Conservation (phyloP, 2,888 invertebrate genomes). For the Amphipoea oculea region DNA sequence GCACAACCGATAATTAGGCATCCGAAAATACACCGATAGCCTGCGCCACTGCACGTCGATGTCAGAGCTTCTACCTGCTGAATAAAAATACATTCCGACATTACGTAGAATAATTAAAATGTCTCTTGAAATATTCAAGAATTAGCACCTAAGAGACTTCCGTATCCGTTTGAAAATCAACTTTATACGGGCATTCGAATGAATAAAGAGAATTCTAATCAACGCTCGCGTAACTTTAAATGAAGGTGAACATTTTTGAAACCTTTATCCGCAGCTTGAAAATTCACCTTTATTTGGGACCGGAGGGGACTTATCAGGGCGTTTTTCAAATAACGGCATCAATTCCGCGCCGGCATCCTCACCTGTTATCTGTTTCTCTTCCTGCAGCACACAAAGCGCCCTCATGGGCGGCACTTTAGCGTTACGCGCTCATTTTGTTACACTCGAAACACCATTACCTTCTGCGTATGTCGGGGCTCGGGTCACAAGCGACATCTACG, state of each 20-base stretch:
- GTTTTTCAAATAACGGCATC: slow-evolving; percentile 85
- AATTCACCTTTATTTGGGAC: slow-evolving; percentile 81
- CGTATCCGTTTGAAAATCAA: slow-evolving; percentile 68
- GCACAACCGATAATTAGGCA: slow-evolving; percentile 63
- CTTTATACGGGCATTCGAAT: slow-evolving; percentile 72
- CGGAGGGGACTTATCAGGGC: slow-evolving; percentile 84
- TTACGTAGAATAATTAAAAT: slow-evolving; percentile 43
- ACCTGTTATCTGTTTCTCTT: slow-evolving; percentile 84
- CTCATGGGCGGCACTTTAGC: slow-evolving; percentile 74
- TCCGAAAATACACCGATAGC: slow-evolving; percentile 58
- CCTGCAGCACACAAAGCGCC: slow-evolving; percentile 78
- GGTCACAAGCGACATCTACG: slow-evolving; percentile 73
- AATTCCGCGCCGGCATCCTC: slow-evolving; percentile 81
- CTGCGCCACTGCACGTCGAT: slow-evolving; percentile 18
- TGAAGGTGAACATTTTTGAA: slow-evolving; percentile 82
- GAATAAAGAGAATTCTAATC: slow-evolving; percentile 80
- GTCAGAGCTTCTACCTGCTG: slow-evolving; percentile 20
- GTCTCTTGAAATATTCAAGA: slow-evolving; percentile 40
- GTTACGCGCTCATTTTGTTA: slow-evolving; percentile 78
- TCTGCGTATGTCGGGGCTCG: slow-evolving; percentile 51
- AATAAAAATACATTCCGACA: slow-evolving; percentile 40
- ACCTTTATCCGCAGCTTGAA: slow-evolving; percentile 78
- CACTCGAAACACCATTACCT: slow-evolving; percentile 79
- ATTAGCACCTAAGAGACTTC: slow-evolving; percentile 52
- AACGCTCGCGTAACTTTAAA: slow-evolving; percentile 80